Evolutionary conservation across 2,113 vertebrate species (phyloP).

Genomic region (Entomyzon cyanotis): DNA sequence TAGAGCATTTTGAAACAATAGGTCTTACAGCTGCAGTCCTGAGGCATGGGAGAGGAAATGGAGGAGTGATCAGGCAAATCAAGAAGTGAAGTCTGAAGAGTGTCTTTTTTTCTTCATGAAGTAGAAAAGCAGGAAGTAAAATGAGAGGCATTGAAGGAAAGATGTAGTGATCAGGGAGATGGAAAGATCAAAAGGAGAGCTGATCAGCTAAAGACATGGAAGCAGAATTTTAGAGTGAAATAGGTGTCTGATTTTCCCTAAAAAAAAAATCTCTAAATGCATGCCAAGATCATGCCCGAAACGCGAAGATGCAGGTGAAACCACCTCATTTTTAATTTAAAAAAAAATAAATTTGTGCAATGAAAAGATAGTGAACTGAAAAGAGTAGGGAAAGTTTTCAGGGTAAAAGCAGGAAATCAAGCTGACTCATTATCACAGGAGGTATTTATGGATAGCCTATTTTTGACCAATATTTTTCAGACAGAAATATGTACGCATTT

Average conservation of each 20-base stretch:
- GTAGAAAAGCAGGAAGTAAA: not conserved
- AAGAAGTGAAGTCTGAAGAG: not conserved
- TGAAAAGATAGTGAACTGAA: not conserved
- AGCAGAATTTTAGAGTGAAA: not conserved
- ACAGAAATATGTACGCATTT: not conserved
- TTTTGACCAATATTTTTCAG: not conserved
- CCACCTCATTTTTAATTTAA: not conserved
- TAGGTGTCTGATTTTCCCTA: not conserved
- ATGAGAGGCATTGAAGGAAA: not conserved
- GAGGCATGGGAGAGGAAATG: not conserved
- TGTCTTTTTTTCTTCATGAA: not conserved
- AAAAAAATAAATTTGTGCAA: not conserved
- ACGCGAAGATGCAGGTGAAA: not conserved
- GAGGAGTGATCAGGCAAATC: not conserved
- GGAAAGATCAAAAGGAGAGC: constrained; percentile 24
- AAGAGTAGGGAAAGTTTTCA: not conserved
- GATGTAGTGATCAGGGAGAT: not conserved
- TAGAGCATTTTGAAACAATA: not conserved
- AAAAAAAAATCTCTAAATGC: not conserved
- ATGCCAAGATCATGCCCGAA: not conserved
- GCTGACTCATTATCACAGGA: not conserved
- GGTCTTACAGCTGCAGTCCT: not conserved
- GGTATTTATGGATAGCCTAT: not conserved
- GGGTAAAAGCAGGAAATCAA: not conserved
- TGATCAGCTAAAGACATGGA: not conserved